These are phyloP conservation scores for Meta bourneti DNA, from an alignment of 2,888 invertebrate genomes.

Conservation along the genomic window DNA sequence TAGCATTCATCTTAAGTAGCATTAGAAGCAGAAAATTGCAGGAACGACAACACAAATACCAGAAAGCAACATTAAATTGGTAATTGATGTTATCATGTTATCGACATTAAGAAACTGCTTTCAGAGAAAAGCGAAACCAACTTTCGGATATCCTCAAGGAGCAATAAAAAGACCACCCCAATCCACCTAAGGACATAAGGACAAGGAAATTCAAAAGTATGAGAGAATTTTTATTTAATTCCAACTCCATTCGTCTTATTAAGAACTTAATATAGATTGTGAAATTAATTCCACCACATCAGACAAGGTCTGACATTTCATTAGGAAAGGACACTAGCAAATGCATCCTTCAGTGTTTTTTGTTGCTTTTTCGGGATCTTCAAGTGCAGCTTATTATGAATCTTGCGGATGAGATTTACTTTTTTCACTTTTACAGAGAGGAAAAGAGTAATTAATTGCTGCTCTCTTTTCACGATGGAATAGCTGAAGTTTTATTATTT, in stretches of 20 bases:
- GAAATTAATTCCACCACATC: neutral
- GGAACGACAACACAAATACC: no score
- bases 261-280: constrained; percentile 1
- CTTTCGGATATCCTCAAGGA: no score
- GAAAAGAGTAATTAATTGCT: neutral
- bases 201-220: neutral
- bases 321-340: neutral
- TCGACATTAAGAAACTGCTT: neutral
- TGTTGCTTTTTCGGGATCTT: neutral
- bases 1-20: no score
- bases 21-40: no score
- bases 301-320: neutral
- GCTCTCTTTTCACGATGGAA: neutral
- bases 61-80: no score
- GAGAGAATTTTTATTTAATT: neutral
- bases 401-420: neutral
- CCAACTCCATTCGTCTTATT: neutral
- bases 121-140: neutral
- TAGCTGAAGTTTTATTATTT: neutral
- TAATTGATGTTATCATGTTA: no score
- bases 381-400: neutral
- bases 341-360: neutral
- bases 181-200: neutral
- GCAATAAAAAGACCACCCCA: neutral
- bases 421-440: neutral